A percentile compares a stretch with the other conserved stretches of the same genome.
Evolutionary conservation across 2,113 vertebrate genomes (phyloP).

Genomic region (Cercocebus atys): DNA sequence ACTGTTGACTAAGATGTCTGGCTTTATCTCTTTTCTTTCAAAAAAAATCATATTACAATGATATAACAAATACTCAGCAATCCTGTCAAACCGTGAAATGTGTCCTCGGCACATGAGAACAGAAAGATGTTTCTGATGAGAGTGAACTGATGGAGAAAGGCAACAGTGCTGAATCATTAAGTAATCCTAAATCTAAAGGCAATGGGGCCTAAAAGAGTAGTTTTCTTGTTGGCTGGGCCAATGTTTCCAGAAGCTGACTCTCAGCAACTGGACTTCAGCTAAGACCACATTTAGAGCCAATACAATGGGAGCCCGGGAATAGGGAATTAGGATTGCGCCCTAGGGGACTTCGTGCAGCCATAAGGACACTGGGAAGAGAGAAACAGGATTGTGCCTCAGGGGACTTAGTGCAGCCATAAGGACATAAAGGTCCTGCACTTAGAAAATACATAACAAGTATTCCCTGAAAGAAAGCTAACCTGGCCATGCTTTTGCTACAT

Average conservation of each 20-base stretch:
- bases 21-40: conserved; percentile 35
- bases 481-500: neutral
- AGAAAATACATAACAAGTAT: neutral
- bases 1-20: conserved; percentile 31
- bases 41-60: conserved; percentile 30
- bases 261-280: neutral
- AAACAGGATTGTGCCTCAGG: neutral
- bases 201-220: neutral
- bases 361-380: neutral
- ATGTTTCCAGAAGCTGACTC: neutral
- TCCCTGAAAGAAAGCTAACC: neutral
- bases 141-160: neutral
- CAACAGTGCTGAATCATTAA: neutral
- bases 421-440: neutral
- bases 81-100: neutral
- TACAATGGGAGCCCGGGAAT: neutral
- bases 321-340: neutral
- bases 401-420: neutral
- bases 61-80: conserved; percentile 27
- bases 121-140: neutral
- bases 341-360: neutral
- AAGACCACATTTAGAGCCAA: neutral
- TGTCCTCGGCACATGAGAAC: neutral
- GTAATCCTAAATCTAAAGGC: neutral
- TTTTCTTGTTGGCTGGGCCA: neutral